These are phyloP conservation scores for Himalopsyche phryganea DNA, from an alignment of 1,140 invertebrate genomes.

Conservation along the genomic window DNA sequence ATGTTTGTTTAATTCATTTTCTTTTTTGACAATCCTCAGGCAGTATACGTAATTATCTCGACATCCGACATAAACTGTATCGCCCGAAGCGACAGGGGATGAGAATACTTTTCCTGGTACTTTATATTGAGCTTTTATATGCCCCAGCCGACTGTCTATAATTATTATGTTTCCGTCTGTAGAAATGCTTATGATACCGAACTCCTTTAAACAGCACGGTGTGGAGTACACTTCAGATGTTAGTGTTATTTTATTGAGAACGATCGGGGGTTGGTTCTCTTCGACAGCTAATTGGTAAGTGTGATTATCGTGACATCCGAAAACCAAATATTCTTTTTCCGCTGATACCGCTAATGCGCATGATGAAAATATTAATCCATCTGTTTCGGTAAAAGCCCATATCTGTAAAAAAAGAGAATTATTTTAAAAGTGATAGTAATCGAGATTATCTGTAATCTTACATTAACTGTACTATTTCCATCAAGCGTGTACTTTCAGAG, in stretches of 20 bases:
- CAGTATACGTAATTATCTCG: slow-evolving; percentile 70
- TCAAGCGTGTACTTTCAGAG: no score
- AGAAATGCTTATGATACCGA: slow-evolving; percentile 49
- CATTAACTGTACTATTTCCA: not conserved
- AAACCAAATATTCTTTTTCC: slow-evolving; percentile 44
- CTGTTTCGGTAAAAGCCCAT: slow-evolving; percentile 54
- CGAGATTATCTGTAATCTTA: not conserved
- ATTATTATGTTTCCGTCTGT: slow-evolving; percentile 57
- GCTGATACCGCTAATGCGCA: slow-evolving; percentile 41
- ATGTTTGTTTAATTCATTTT: slow-evolving; percentile 17
- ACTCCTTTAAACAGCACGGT: slow-evolving; percentile 50
- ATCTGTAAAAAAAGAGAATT: slow-evolving; percentile 49
- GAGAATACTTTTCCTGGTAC: slow-evolving; percentile 66
- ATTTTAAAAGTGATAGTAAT: not conserved
- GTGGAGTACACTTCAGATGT: slow-evolving; percentile 61
- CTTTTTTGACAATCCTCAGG: slow-evolving; percentile 46
- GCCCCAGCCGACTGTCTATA: slow-evolving; percentile 51
- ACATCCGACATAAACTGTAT: slow-evolving; percentile 63
- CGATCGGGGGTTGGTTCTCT: slow-evolving; percentile 40
- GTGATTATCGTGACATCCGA: slow-evolving; percentile 62
- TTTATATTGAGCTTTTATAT: slow-evolving; percentile 43
- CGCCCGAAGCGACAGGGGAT: slow-evolving; percentile 57
- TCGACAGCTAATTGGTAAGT: slow-evolving; percentile 61
- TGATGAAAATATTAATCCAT: slow-evolving; percentile 66
- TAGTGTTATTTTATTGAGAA: slow-evolving; percentile 48